These are phyloP conservation scores for Caranx ignobilis DNA, from an alignment of 2,113 vertebrate species.

Conservation along the genomic window DNA sequence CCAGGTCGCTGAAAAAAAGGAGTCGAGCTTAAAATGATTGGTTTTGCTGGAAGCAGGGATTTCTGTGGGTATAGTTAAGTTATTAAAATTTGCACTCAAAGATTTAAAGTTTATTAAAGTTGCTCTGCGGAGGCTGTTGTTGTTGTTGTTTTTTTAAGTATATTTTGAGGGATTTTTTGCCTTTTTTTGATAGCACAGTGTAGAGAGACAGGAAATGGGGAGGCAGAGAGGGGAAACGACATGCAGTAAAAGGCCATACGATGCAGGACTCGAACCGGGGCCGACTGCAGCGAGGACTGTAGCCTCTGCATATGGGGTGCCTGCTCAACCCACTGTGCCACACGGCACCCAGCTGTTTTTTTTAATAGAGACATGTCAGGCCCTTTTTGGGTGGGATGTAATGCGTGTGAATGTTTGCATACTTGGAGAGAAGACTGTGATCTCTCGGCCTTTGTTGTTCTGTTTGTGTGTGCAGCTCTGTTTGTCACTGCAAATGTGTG, in stretches of 20 bases:
- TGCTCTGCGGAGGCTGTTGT: slow-evolving; percentile 2
- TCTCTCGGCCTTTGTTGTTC: slow-evolving; percentile 1
- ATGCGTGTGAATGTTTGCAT: slow-evolving; percentile 20
- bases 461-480: slow-evolving; percentile 15
- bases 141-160: slow-evolving; percentile 8
- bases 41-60: slow-evolving; percentile 32
- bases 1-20: slow-evolving; percentile 25
- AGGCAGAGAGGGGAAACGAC: no score
- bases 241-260: no score
- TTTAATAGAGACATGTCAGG: slow-evolving; percentile 19
- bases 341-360: background rate
- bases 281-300: no score
- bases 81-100: slow-evolving; percentile 37
- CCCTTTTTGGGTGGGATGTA: slow-evolving; percentile 32
- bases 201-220: no score
- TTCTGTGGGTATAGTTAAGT: slow-evolving; percentile 28
- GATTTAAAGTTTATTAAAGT: slow-evolving; percentile 41
- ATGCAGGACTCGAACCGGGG: no score
- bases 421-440: background rate
- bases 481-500: slow-evolving; percentile 27
- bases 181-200: no score
- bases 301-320: no score
- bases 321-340: no score
- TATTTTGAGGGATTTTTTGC: no score
- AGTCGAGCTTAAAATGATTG: slow-evolving; percentile 32